Evolutionary conservation across 2,888 invertebrate species (phyloP).

Genomic region (Euproctis similis): DNA sequence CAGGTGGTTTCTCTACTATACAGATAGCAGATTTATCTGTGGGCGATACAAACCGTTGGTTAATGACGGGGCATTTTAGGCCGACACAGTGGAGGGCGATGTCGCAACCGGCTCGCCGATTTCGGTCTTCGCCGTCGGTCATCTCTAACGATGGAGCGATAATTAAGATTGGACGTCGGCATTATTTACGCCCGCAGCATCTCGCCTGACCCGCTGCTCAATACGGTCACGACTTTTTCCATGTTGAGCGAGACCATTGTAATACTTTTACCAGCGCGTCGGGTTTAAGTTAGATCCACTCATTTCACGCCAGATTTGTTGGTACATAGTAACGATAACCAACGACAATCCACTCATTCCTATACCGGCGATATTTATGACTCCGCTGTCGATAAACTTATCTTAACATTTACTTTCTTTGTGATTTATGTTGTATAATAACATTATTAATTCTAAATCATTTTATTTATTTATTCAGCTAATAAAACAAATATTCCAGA

Average conservation of each 20-base stretch:
- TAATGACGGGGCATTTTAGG: slow-evolving; percentile 46
- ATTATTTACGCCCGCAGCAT: slow-evolving; percentile 73
- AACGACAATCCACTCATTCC: slow-evolving; percentile 19
- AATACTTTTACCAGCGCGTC: slow-evolving; percentile 53
- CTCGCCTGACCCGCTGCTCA: slow-evolving; percentile 56
- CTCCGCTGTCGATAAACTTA: slow-evolving; percentile 19
- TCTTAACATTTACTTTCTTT: no score
- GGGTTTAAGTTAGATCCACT: slow-evolving; percentile 39
- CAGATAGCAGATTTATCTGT: slow-evolving; percentile 62
- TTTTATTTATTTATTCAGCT: no score
- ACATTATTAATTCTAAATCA: no score
- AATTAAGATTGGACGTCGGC: slow-evolving; percentile 71
- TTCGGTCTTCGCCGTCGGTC: slow-evolving; percentile 65
- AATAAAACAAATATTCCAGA: no score
- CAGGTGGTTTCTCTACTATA: slow-evolving; percentile 68
- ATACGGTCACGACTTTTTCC: slow-evolving; percentile 70
- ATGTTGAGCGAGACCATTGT: slow-evolving; percentile 62
- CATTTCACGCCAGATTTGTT: slow-evolving; percentile 26
- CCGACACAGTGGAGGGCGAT: slow-evolving; percentile 57
- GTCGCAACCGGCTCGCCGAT: slow-evolving; percentile 61
- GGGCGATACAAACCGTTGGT: slow-evolving; percentile 55
- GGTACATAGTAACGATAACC: slow-evolving; percentile 14
- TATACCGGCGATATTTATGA: slow-evolving; percentile 23
- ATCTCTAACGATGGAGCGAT: slow-evolving; percentile 73
- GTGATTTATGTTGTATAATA: no score